Evolutionary conservation across 2,113 vertebrate genomes (phyloP).

Genomic region (Rhagologus leucostigma): DNA sequence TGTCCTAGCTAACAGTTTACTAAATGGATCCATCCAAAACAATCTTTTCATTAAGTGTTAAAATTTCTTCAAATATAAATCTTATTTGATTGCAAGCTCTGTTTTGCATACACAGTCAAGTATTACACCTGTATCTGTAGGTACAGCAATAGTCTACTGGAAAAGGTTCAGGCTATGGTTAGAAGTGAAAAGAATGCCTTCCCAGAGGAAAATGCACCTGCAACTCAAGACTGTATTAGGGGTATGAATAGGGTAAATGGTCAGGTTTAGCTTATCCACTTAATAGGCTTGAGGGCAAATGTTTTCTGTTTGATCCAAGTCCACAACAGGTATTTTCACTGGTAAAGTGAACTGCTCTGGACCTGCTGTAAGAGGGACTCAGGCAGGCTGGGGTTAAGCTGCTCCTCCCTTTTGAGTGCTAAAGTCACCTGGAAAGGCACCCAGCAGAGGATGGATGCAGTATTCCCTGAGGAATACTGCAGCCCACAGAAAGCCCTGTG

Average conservation of each 20-base stretch:
- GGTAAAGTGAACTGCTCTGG: background rate
- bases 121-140: background rate
- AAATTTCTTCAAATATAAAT: background rate
- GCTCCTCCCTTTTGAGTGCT: background rate
- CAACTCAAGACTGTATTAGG: background rate
- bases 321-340: background rate
- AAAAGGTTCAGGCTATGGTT: background rate
- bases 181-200: background rate
- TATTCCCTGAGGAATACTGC: background rate
- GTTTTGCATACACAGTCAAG: background rate
- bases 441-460: background rate
- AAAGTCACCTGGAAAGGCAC: background rate
- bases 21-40: background rate
- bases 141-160: background rate
- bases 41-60: background rate
- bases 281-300: background rate
- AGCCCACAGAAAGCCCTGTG: background rate
- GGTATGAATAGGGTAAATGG: background rate
- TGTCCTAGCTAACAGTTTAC: background rate
- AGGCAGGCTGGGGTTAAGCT: background rate
- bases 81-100: background rate
- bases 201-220: background rate
- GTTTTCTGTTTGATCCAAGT: background rate
- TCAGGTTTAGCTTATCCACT: background rate
- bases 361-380: background rate